A percentile compares a stretch with the other conserved stretches of the same genome.
phyloP scores from a whole-genome alignment of 2,888 invertebrate species.

The Melanotus villosus region DNA sequence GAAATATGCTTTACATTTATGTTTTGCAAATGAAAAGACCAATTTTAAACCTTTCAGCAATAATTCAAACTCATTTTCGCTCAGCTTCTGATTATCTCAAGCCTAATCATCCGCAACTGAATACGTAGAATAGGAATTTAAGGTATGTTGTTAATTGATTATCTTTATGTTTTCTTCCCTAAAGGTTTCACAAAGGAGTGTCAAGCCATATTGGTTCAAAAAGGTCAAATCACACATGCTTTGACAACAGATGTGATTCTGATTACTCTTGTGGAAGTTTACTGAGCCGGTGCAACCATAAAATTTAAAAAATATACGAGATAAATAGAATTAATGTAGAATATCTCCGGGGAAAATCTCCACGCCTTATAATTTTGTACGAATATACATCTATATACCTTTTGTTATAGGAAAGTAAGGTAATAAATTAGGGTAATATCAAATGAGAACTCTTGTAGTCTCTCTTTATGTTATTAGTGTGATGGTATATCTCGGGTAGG shows the following conservation, averaged over 20 bases:
- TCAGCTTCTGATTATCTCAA: not conserved
- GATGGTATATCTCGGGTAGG: constrained; percentile 16
- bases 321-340: not conserved
- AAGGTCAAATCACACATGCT: constrained; percentile 19
- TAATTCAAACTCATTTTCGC: not conserved
- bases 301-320: not conserved
- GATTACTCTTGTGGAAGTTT: not conserved
- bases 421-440: constrained; percentile 2
- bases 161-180: not conserved
- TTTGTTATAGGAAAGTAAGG: not conserved
- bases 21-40: too few species aligned
- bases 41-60: too few species aligned
- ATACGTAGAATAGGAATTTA: not conserved
- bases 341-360: not conserved
- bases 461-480: constrained; percentile 21
- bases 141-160: not conserved
- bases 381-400: not conserved
- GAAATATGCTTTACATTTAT: too few species aligned
- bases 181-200: constrained; percentile 6
- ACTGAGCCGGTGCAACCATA: not conserved
- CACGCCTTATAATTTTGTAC: not conserved
- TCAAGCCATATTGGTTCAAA: constrained; percentile 15
- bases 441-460: not conserved
- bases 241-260: constrained; percentile 8
- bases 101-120: not conserved